Evolutionary conservation across 2,113 vertebrate species (phyloP), one percentile per base, ranked within the genome.

Genomic region (Piliocolobus tephrosceles): DNA sequence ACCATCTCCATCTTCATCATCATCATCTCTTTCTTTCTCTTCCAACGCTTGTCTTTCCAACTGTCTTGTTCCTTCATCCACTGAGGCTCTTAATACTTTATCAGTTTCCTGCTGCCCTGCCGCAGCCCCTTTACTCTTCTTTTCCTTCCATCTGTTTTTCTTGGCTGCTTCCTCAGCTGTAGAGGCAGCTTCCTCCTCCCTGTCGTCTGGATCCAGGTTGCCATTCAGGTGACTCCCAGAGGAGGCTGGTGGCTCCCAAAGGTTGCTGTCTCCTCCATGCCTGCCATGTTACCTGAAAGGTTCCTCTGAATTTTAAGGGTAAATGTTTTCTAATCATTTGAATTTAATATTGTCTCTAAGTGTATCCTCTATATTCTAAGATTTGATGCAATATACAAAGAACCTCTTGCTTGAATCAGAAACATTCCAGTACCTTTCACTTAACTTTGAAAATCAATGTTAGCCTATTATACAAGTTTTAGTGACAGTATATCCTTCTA

Each of bases 21-120:
- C 99, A 73, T 99, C 99, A 20, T 55, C 18, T 55, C 99, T 99
- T 84, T 99, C 99, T 89, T 99, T 99, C 97, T 99, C 99, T 61
- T 99, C 99, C 84, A 99, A 98, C 6, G 98, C 98, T 98, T 99
- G 99, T 88, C 99, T 99, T 98, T 99, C 99, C 98, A 99, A 98
- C 55, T 99, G 99, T 96, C 99, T 99, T 92, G 98, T 98, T 98
- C 99, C 98, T 10, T 99, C 99, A 75, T 98, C 98, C 80, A 99
- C 97, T 20, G 99, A 97, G 96, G 98, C 93, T 96, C 99, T 99
- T 23, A 94, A 40, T 91, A 99, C 99, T 79, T 97, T 99, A 72
- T 99, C 99, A 30, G 98, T 95, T 95, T 99, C 99, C 94, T 98
- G 96, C 95, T 98, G 99, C 66, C 97, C 99, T 99, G 98, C 96